Conservation (phyloP, 2,888 invertebrate genomes). For the Horisme vitalbata region DNA sequence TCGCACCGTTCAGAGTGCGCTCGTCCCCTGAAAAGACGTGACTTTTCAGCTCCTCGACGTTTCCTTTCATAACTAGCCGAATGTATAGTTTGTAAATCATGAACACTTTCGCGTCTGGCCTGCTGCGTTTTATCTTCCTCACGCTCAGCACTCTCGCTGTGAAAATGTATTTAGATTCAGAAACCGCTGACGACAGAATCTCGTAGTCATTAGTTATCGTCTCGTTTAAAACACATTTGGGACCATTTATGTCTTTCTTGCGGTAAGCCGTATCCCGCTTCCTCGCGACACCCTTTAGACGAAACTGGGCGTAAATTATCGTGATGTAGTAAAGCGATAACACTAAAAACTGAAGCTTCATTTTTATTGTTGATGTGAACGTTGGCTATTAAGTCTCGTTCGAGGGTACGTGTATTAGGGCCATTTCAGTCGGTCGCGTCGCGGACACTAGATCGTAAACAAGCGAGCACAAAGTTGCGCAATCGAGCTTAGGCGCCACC, state of each 20-base stretch:
- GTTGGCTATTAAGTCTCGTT: constrained; percentile 35
- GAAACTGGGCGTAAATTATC: constrained; percentile 64
- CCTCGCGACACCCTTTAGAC: constrained; percentile 63
- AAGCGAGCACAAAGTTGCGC: constrained; percentile 64
- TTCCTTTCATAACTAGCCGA: constrained; percentile 72
- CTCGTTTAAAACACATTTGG: constrained; percentile 80
- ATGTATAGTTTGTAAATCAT: constrained; percentile 75
- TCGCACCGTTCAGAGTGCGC: constrained; percentile 70
- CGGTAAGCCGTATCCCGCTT: constrained; percentile 68
- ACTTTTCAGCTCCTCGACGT: constrained; percentile 65
- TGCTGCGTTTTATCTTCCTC: constrained; percentile 74
- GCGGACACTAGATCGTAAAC: constrained; percentile 63
- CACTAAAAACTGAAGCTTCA: constrained; percentile 70
- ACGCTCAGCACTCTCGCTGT: constrained; percentile 75
- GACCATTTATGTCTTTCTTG: constrained; percentile 73
- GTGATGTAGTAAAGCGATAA: constrained; percentile 63
- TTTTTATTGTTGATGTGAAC: constrained; percentile 53
- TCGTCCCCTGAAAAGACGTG: constrained; percentile 70
- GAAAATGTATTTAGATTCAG: constrained; percentile 80
- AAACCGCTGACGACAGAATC: constrained; percentile 79
- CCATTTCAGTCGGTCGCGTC: constrained; percentile 59
- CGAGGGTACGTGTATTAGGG: constrained; percentile 42
- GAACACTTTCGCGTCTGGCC: constrained; percentile 66
- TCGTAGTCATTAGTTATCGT: constrained; percentile 82
- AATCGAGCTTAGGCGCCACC: constrained; percentile 72